Evolutionary conservation across 2,113 vertebrate species (phyloP).

Genomic region (Cryptomyrus ogoouensis): DNA sequence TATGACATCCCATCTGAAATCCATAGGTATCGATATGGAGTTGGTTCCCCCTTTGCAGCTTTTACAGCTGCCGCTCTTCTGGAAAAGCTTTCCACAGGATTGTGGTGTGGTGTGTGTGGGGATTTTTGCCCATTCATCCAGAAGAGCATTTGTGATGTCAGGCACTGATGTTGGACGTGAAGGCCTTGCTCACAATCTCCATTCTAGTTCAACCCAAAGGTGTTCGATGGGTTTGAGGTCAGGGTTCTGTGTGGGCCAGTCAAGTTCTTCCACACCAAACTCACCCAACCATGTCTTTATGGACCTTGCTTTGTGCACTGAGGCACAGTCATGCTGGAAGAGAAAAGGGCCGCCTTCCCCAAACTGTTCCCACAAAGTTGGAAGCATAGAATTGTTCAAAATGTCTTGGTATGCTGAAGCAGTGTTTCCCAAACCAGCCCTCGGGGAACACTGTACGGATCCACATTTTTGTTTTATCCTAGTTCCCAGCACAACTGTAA

Average conservation of each 20-base stretch:
- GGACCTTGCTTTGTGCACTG: background rate
- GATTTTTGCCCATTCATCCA: background rate
- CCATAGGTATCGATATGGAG: background rate
- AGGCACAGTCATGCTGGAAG: background rate
- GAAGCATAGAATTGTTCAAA: background rate
- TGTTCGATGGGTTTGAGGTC: background rate
- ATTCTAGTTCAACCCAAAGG: background rate
- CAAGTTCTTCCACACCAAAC: background rate
- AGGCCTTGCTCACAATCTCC: background rate
- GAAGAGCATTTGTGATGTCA: background rate
- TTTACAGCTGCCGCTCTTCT: background rate
- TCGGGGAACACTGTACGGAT: no score
- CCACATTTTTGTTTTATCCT: no score
- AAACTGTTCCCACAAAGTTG: no score
- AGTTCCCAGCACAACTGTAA: no score
- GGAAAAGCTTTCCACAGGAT: background rate
- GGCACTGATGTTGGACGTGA: background rate
- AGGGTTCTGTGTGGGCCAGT: background rate
- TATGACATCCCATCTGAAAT: background rate
- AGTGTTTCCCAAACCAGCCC: no score
- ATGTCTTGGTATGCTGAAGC: background rate
- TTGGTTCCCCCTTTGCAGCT: background rate
- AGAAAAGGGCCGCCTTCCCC: background rate
- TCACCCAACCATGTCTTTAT: background rate
- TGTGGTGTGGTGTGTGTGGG: background rate